Conservation (phyloP, 1,140 invertebrate genomes). For the Procambarus virginalis region DNA sequence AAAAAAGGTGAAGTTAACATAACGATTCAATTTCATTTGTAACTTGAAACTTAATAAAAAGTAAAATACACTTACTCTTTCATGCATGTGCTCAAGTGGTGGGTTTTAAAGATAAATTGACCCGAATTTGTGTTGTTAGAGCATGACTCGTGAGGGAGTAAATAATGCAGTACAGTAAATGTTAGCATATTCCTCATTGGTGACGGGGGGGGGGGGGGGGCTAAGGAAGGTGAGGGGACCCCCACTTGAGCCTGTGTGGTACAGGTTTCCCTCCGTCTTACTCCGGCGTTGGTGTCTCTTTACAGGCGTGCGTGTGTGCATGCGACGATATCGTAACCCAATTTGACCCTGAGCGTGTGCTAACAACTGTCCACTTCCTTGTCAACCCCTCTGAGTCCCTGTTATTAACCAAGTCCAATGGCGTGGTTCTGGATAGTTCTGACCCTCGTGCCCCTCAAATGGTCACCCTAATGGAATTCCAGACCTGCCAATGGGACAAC, state of each 20-base stretch:
- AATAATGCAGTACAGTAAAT: not conserved
- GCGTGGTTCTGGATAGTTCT: conserved; percentile 40
- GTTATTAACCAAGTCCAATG: conserved; percentile 58
- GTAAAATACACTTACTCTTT: not conserved
- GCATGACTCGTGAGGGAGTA: conserved; percentile 18
- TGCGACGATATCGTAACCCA: conserved; percentile 67
- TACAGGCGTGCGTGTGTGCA: conserved; percentile 65
- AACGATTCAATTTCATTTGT: not conserved
- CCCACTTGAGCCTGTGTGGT: conserved; percentile 45
- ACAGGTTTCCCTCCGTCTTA: conserved; percentile 38
- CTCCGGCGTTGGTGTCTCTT: conserved; percentile 56
- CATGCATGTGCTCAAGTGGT: conserved; percentile 56
- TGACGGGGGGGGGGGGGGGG: conserved; percentile 21
- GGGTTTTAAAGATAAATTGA: conserved; percentile 11
- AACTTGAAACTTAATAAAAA: not conserved
- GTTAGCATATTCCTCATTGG: conserved; percentile 20
- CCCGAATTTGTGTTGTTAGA: not conserved
- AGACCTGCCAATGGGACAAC: conserved; percentile 22
- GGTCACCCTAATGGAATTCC: conserved; percentile 36
- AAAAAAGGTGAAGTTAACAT: not conserved
- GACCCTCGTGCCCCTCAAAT: conserved; percentile 27
- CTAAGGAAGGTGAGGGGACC: not conserved
- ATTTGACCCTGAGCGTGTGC: conserved; percentile 63
- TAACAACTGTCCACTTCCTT: conserved; percentile 66
- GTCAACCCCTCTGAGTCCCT: conserved; percentile 66